Base-by-base conservation (phyloP, 2,113 vertebrate genomes). In the Dipodomys stephensi region DNA sequence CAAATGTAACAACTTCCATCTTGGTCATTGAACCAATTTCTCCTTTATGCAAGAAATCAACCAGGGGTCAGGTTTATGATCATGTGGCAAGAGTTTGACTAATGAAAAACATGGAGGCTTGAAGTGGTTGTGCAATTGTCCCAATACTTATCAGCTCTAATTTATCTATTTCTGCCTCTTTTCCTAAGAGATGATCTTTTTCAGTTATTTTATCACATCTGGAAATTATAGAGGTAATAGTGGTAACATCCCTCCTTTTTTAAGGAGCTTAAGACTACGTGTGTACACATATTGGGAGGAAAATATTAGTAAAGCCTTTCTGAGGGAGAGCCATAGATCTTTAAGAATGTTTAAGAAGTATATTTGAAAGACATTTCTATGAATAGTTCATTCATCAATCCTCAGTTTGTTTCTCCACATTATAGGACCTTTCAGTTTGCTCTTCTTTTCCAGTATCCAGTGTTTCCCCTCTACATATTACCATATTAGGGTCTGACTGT, bases 1-100 rank as follows among this genome's bases (percentile, higher is more conserved):
- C 65, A 95, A 93, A 95, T 83, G 32, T 68, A 92, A 93, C 87
- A 79, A 67, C 28, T 87, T 89, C 85, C 87, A 79, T 78, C 77
- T 90, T 76, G 49, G 89, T 81, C 80, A 76, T 8, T 81, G 74
- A 83, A 65, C 16, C 49, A 84, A 46, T 92, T 91, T 87, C 77
- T 95, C 28, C 8, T 88, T 68, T 27, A 27, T 44, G 5, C 4
- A 35, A 35, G 35, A 39, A 73, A 79, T 76, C 32, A 71, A 35
- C 65, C 69, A 49, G 22, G 3, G 69, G 23, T 74, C 87, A 88
- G 32, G 11, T 88, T 83, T 76, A 69, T 0, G 1, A 90, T 79
- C 22, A 65, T 25, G 7, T 69, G 53, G 46, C n/a, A 83, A 93
- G 44, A 1, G 1, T 86, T 18, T 25, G 8, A 85, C 35, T 77